phyloP scores from a whole-genome alignment of 2,113 vertebrate genomes.

The Micromys minutus region DNA sequence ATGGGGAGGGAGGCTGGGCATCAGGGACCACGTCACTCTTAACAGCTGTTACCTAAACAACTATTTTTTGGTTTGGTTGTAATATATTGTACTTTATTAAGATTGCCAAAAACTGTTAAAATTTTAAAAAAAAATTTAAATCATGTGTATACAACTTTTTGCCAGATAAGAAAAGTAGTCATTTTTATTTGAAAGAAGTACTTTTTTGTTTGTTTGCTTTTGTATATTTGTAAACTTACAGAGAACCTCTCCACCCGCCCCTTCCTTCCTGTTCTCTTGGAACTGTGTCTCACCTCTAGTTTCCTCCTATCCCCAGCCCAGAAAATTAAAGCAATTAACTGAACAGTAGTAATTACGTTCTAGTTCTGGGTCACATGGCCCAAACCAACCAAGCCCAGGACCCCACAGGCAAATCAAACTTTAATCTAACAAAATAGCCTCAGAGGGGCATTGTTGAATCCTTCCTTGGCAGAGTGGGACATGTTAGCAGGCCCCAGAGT shows the following conservation, averaged over 20 bases:
- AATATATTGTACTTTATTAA: slow-evolving; percentile 93
- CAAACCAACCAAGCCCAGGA: slow-evolving; percentile 11
- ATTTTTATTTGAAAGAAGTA: slow-evolving; percentile 82
- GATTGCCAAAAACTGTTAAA: slow-evolving; percentile 90
- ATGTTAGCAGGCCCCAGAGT: background rate
- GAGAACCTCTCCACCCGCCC: slow-evolving; percentile 81
- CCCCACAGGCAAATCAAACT: slow-evolving; percentile 41
- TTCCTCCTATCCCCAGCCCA: slow-evolving; percentile 39
- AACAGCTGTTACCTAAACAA: slow-evolving; percentile 84
- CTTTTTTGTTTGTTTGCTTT: slow-evolving; percentile 86
- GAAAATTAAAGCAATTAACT: slow-evolving; percentile 42
- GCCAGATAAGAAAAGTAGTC: slow-evolving; percentile 84
- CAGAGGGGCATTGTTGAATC: slow-evolving; percentile 8
- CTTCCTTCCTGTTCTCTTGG: slow-evolving; percentile 70
- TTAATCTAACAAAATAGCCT: slow-evolving; percentile 9
- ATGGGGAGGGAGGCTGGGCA: slow-evolving; percentile 77
- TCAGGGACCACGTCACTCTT: slow-evolving; percentile 79
- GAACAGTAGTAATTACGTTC: slow-evolving; percentile 54
- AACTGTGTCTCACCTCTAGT: slow-evolving; percentile 44
- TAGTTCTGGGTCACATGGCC: background rate
- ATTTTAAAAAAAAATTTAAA: slow-evolving; percentile 84
- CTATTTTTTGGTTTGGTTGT: slow-evolving; percentile 89
- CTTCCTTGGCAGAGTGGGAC: background rate
- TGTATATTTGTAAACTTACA: slow-evolving; percentile 92
- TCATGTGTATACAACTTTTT: slow-evolving; percentile 86